Base-by-base conservation (phyloP, 1,140 invertebrate species). In the Diorhabda carinulata region DNA sequence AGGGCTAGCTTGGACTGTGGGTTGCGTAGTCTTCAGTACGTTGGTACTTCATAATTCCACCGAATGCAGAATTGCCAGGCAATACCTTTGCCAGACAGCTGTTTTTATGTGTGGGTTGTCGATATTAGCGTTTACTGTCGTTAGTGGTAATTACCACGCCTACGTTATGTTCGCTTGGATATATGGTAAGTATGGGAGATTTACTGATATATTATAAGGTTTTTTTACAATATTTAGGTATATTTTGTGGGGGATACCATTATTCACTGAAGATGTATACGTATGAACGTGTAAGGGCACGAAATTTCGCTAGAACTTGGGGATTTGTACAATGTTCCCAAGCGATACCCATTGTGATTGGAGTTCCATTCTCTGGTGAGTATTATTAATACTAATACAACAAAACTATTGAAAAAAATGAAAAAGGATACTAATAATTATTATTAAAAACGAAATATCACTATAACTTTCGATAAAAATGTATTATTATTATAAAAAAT, bases 201-300 rank as follows among this genome's bases (percentile, higher is more conserved):
- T 25, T 25, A 25, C 25, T 25, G 25, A 25, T 25, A 25, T 25
- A 25, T 25, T 25, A 25, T 25, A 25, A 25, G 25, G 25, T 25
- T 25, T 25, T 25, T 25, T 25, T 25, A 25, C 25, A 25, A 25
- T 25, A 25, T 74, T 4, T 76, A 89, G 88, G 90, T 40, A 89
- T 93, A 69, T 92, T 91, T 80, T 91, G 89, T 78, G 91, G 91
- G 41, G 92, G 92, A 5, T 94, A 94, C 82, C 91, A 93, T 78
- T 95, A 95, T 78, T 91, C 92, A 8, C 83, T 95, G 43, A 95
- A 95, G 80, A 92, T 95, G 88, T 94, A 94, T 81, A 92, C 91
- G 0, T 93, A 94, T 77, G 92, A 95, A 80, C 85, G 91, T 72
- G 92, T 95, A 5, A 83, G 92, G 56, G 92, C 92, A 0, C 85